Base-by-base conservation (phyloP, 2,113 vertebrate genomes). In the Malaclemys terrapin region DNA sequence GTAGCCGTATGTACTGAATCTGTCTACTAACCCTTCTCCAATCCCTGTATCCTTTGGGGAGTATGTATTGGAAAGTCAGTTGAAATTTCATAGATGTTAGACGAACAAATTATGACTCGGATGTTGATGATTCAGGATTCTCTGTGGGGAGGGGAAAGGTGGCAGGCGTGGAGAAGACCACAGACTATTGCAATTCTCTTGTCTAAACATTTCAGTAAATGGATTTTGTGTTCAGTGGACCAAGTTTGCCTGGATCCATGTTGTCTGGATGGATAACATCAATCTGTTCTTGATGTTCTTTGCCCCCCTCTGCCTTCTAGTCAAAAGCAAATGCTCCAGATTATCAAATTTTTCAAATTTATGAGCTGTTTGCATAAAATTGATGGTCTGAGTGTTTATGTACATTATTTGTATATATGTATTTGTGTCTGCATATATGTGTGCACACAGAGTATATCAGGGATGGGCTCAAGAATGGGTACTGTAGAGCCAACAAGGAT, bases 261-360 rank as follows among this genome's bases (percentile, higher is more conserved):
- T 49, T 91, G 20, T 84, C 83, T 93, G 11, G 24, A 92, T 83
- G 47, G 54, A 82, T 89, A 62, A 47, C 0, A 5, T 53, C 59
- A 69, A 8, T 84, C 83, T 90, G 25, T 54, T 82, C 31, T 94
- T 87, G 76, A 5, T 82, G 25, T 20, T 53, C 45, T 82, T 91
- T 90, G 38, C 80, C 27, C 13, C 75, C 14, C 69, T 83, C 57
- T 81, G 53, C 27, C 91, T 87, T 94, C 80, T 90, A 94, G 69
- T 82, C 24, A 56, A 42, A 56, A 56, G n/a, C 52, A 82, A 76
- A 76, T 76, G 42, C 24, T 76, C 72, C 72, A 22, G 72, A 76
- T n/a, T n/a, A n/a, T 69, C 17, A 9, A 12, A 22, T 76, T 25
- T 45, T 76, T 24, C 42, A 45, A 76, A 45, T 76, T 1, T 25